Evolutionary conservation across 2,113 vertebrate genomes (phyloP).

Genomic region (Urocitellus parryii): DNA sequence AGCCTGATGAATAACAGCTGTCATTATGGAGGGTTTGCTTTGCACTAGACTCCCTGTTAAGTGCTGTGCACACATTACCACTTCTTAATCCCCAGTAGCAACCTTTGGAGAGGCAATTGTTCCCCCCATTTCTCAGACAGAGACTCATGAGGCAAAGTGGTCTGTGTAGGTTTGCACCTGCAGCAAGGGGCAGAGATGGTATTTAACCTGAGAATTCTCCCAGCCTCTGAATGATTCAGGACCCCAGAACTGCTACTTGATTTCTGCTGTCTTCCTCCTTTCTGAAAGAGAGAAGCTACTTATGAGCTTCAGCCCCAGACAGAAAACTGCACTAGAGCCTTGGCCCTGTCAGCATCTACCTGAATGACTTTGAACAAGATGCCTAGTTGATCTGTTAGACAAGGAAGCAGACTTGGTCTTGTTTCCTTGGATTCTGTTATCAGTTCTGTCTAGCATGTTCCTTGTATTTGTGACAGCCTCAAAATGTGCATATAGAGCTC

Average conservation of each 20-base stretch:
- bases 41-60: background rate
- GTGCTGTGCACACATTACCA: background rate
- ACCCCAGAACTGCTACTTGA: background rate
- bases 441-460: background rate
- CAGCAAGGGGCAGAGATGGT: fast-evolving
- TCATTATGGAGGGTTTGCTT: background rate
- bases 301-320: background rate
- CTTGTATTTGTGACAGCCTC: background rate
- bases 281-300: background rate
- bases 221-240: fast-evolving
- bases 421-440: background rate
- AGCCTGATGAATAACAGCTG: background rate
- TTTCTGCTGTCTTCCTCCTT: background rate
- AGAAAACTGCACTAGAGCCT: background rate
- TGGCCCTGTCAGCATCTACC: background rate
- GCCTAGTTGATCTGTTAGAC: background rate
- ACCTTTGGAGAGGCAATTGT: background rate
- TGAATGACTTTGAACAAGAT: background rate
- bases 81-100: background rate
- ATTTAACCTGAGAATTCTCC: background rate
- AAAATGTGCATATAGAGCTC: background rate
- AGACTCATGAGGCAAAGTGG: background rate
- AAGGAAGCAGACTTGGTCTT: background rate
- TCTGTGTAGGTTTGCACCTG: background rate
- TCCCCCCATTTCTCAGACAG: background rate